phyloP scores from a whole-genome alignment of 2,113 vertebrate genomes.

The Melanocharis versteri region DNA sequence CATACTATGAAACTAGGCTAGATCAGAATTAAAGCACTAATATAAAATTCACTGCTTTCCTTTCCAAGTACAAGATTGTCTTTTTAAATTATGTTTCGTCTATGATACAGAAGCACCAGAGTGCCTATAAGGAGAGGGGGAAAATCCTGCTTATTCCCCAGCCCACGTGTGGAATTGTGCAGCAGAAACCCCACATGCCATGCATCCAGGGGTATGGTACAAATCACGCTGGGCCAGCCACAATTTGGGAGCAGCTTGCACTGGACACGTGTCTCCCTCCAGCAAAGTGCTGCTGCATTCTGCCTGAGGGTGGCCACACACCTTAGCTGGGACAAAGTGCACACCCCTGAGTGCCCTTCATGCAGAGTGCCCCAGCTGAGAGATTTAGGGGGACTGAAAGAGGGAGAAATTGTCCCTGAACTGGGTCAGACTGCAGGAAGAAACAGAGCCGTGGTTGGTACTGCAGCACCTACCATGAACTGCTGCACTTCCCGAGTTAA shows the following conservation, averaged over 20 bases:
- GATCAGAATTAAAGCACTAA: neutral
- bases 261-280: rapidly evolving
- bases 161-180: neutral
- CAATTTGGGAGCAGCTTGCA: neutral
- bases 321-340: neutral
- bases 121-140: neutral
- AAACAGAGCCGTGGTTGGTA: neutral
- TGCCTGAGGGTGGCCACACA: neutral
- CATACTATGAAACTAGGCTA: neutral
- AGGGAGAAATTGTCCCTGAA: neutral
- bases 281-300: neutral
- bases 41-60: neutral
- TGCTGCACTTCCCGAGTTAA: neutral
- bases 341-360: neutral
- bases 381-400: neutral
- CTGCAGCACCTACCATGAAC: neutral
- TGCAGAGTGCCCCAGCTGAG: neutral
- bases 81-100: neutral
- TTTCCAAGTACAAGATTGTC: neutral
- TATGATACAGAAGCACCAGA: neutral
- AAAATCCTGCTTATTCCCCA: neutral
- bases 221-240: neutral
- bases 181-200: neutral
- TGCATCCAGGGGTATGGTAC: neutral
- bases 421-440: neutral